Percentiles rank a stretch among this genome's conserved stretches.
Conservation (phyloP, 2,888 invertebrate species). For the Scaptomyza tumidula region DNA sequence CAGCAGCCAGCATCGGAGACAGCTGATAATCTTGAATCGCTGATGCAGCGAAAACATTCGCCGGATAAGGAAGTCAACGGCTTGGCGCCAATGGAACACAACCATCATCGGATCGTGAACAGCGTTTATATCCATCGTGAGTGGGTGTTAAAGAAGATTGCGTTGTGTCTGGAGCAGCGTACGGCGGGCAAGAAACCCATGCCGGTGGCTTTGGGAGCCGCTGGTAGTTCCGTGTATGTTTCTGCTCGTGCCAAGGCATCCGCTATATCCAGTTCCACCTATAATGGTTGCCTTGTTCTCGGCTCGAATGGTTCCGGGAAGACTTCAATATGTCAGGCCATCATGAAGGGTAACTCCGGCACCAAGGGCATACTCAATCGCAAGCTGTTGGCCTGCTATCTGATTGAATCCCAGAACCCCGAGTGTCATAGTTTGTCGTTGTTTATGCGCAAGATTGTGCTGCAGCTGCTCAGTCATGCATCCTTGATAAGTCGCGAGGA, state of each 20-base stretch:
- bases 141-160: slow-evolving; percentile 97
- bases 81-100: slow-evolving; percentile 56
- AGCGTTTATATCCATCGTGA: slow-evolving; percentile 87
- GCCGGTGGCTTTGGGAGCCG: slow-evolving; percentile 70
- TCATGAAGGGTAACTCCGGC: slow-evolving; percentile 84
- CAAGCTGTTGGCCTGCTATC: slow-evolving; percentile 93
- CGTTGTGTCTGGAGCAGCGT: slow-evolving; percentile 95
- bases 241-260: slow-evolving; percentile 81
- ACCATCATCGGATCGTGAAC: slow-evolving; percentile 67
- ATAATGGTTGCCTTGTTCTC: slow-evolving; percentile 93
- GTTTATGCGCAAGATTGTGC: slow-evolving; percentile 93
- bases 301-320: slow-evolving; percentile 98
- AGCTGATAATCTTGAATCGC: slow-evolving; percentile 81
- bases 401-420: slow-evolving; percentile 93
- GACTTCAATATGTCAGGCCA: slow-evolving; percentile 93
- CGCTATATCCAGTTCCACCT: slow-evolving; percentile 81
- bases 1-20: slow-evolving; percentile 70
- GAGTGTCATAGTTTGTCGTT: slow-evolving; percentile 93
- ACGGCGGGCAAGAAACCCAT: slow-evolving; percentile 89
- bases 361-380: slow-evolving; percentile 86
- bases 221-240: slow-evolving; percentile 67
- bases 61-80: slow-evolving; percentile 84
- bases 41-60: slow-evolving; percentile 83
- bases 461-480: slow-evolving; percentile 92
- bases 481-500: slow-evolving; percentile 80